Evolutionary conservation across 2,888 invertebrate genomes (phyloP).

Genomic region (Coleophora deauratella): DNA sequence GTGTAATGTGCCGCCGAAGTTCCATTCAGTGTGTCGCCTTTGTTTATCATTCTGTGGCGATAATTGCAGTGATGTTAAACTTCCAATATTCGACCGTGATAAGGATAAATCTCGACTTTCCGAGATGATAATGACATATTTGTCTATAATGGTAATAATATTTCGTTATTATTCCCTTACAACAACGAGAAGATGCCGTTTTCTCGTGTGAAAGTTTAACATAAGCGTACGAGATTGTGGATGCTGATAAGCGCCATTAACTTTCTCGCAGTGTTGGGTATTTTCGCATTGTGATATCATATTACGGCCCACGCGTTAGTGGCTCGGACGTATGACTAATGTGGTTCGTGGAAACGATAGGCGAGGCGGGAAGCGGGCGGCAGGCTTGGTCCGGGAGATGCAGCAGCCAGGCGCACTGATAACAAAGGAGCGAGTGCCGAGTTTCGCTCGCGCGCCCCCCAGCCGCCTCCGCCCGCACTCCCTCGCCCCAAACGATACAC

Average conservation of each 20-base stretch:
- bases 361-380: conserved; percentile 52
- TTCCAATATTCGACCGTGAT: conserved; percentile 85
- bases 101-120: conserved; percentile 79
- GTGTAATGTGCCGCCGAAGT: conserved; percentile 94
- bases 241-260: conserved; percentile 76
- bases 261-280: conserved; percentile 76
- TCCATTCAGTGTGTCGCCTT: conserved; percentile 94
- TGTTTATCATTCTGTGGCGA: conserved; percentile 87
- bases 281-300: conserved; percentile 77
- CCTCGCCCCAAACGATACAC: conserved; percentile 20
- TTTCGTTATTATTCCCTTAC: conserved; percentile 34
- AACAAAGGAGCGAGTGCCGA: conserved; percentile 66
- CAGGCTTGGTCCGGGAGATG: conserved; percentile 17
- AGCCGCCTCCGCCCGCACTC: conserved; percentile 16
- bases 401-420: conserved; percentile 58
- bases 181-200: conserved; percentile 43
- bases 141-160: conserved; percentile 83
- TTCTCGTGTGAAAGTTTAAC: conserved; percentile 73
- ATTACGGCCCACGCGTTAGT: conserved; percentile 73
- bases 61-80: conserved; percentile 82
- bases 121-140: conserved; percentile 85
- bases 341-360: conserved; percentile 69
- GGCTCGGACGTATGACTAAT: conserved; percentile 70
- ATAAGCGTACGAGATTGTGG: conserved; percentile 71
- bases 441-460: conserved; percentile 25